Evolutionary conservation across 2,113 vertebrate species (phyloP), one percentile per base, ranked within the genome.

Genomic region (Ceratotherium simum): DNA sequence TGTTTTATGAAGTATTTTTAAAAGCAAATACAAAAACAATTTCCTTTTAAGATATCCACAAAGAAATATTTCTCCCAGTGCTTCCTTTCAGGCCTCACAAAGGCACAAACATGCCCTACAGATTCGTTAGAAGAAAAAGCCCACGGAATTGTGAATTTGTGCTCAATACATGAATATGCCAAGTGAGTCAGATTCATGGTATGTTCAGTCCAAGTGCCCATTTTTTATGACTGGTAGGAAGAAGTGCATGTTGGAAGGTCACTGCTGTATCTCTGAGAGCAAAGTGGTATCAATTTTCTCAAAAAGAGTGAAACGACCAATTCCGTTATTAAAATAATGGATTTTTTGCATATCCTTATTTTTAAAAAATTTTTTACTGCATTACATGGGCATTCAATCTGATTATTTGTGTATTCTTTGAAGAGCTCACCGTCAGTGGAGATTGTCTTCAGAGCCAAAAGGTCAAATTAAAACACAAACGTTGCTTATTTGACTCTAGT

Each of bases 11-110:
- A 69, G 60, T 17, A 76, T 75, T 93, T 67, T 70, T 70, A 51
- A 90, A 78, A 90, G 70, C 31, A 83, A 83, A 84, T 62, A 83
- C 51, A 70, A 90, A 93, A 93, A 90, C 8, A 62, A 69, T 70
- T 79, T 51, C 36, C 31, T 20, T 42, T 42, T 67, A 84, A 91
- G 60, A 85, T 79, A 86, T 39, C 36, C 65, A 62, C 64, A 91
- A 25, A 83, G 36, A 80, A 96, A 89, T n/a, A 48, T 31, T 69
- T 75, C 39, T 80, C 33, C 51, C 33, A 69, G 4, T 33, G 21
- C 27, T 76, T 65, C 20, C 39, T n/a, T 93, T 54, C 18, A 75
- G 65, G 33, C 1, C 65, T 84, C 78, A 33, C 33, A 36, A 90
- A 90, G 33, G 90, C 70, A 78, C 75, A 88, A 73, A 67, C 8